phyloP scores from a whole-genome alignment of 2,888 invertebrate species.

The Ceriagrion tenellum region DNA sequence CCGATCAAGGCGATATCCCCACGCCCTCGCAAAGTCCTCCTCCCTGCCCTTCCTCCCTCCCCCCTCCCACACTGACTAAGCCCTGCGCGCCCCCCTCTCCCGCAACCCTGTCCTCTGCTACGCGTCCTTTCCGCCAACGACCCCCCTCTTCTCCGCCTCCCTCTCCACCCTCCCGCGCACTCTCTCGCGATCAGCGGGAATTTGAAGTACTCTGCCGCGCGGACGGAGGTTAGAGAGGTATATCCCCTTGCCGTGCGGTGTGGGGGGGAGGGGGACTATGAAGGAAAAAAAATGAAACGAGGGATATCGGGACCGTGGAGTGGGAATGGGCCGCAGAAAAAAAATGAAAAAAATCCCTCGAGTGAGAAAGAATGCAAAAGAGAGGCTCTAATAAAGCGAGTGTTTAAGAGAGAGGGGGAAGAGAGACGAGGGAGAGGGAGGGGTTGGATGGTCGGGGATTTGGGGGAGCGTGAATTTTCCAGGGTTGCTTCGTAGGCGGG shows the following conservation, averaged over 20 bases:
- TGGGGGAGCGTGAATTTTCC: conserved; percentile 28
- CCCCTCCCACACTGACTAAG: not conserved
- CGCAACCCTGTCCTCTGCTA: not conserved
- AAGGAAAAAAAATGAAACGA: not conserved
- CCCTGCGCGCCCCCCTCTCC: not conserved
- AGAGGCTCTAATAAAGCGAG: conserved; percentile 27
- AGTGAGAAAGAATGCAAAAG: not conserved
- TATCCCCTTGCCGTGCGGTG: conserved; percentile 17
- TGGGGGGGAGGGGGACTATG: no score
- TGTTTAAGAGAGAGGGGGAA: not conserved
- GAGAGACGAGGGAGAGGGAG: not conserved
- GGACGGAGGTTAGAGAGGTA: not conserved
- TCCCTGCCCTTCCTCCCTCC: not conserved
- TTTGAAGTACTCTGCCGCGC: conserved; percentile 54
- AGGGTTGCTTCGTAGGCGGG: conserved; percentile 9
- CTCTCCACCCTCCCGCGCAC: not conserved
- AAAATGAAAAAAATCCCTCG: not conserved
- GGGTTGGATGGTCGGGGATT: not conserved
- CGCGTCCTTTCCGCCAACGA: not conserved
- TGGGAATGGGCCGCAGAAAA: not conserved
- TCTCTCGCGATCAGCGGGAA: conserved; percentile 52
- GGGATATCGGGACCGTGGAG: not conserved
- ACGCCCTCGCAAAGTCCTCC: not conserved
- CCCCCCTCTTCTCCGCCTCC: not conserved
- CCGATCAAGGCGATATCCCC: conserved; percentile 2